Evolutionary conservation across 92 coral and sea anemone species (phyloP), one percentile per base, ranked within the genome.

Genomic region (Muricea muricata): DNA sequence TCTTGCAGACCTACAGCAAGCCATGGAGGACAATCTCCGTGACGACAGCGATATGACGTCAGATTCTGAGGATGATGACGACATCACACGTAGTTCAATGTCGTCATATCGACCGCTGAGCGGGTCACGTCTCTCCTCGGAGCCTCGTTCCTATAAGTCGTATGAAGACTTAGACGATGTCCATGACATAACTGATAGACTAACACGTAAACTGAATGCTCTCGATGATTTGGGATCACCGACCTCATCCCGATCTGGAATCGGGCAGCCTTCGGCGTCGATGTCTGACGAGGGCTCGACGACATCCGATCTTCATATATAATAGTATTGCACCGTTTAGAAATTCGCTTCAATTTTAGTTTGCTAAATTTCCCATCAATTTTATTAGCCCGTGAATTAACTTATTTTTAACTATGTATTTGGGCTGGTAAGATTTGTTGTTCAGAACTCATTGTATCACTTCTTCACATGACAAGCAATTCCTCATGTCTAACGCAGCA

Each of bases 101-200:
- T 83, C 90, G 55, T 93, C 89, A 73, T 66, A 60, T 20, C 84
- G 85, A 33, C 30, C 80, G 29, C 88, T 84, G 21, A 91, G 85
- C 71, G 91, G 75, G 11, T 93, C 98, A 46, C 87, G 91, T 29
- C 85, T 78, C 0, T 94, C 92, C 0, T 96, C 99, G 33, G 98
- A 96, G 69, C 94, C 99, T 45, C 89, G 97, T 66, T 96, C 99
- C n/a, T 96, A 96, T 65, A 94, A 94, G 71, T 96, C 99, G 21
- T 81, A 88, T 67, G 99, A 96, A 50, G 98, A 93, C 75, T 82
- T 96, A 31, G 98, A 93, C 70, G 87, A 86, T 35, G 97, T 87
- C 24, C 61, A 78, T 58, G 92, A 89, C 65, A 61, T 89, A 34
- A 76, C 83, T 23, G 92, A 89, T 63, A 74, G 92, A 18, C 84